These are phyloP conservation scores for Eurystomus glaucurus DNA, from an alignment of 2,797 vertebrate genomes.

Conservation along the genomic window DNA sequence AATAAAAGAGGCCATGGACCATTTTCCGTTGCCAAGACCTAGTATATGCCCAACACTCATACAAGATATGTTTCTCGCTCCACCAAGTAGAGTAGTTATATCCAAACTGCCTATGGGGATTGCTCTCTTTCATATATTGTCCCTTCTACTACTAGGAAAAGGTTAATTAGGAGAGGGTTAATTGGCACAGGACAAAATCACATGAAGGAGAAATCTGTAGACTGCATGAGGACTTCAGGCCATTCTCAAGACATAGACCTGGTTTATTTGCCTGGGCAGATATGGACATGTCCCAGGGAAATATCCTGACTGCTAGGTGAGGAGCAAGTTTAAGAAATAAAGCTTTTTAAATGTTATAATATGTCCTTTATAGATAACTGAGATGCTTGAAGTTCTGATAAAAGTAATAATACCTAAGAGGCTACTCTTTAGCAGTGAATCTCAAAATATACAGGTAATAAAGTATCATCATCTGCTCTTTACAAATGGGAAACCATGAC, in stretches of 20 bases:
- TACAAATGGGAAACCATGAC: neutral
- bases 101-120: neutral
- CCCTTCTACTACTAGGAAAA: neutral
- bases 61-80: fast-evolving
- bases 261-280: neutral
- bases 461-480: neutral
- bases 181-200: neutral
- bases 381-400: neutral
- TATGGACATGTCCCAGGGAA: neutral
- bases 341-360: neutral
- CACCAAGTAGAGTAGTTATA: neutral
- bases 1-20: neutral
- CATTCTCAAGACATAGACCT: neutral
- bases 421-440: neutral
- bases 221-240: neutral
- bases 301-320: neutral
- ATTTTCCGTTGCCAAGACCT: neutral
- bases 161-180: neutral
- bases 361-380: neutral
- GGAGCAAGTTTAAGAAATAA: neutral
- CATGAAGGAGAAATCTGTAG: neutral
- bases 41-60: neutral
- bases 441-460: neutral
- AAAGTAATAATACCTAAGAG: neutral
- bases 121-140: fast-evolving